phyloP scores from a whole-genome alignment of 2,797 vertebrate genomes.

The Rhincodon typus region DNA sequence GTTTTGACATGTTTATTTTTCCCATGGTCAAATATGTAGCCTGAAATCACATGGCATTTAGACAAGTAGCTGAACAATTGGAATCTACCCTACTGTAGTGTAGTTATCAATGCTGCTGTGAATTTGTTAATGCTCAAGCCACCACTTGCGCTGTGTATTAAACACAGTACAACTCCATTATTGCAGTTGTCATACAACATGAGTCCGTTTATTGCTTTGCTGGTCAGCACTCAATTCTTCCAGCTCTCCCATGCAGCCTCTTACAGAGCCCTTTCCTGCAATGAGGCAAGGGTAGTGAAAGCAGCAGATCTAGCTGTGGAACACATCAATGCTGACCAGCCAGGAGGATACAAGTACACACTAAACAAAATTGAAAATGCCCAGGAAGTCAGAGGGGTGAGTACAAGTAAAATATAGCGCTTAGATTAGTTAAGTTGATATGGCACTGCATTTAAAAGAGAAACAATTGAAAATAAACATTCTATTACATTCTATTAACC shows the following conservation, averaged over 20 bases:
- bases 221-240: background rate
- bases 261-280: slow-evolving; percentile 22
- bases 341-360: slow-evolving; percentile 1
- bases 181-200: background rate
- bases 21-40: background rate
- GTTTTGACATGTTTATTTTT: slow-evolving; percentile 28
- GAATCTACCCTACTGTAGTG: background rate
- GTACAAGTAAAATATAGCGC: background rate
- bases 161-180: background rate
- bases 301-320: background rate
- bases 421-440: background rate
- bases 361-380: slow-evolving; percentile 32
- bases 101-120: background rate
- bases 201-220: background rate
- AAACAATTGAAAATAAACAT: background rate
- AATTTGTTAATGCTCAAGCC: background rate
- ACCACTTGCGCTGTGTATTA: background rate
- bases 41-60: background rate
- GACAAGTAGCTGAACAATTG: background rate
- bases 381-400: slow-evolving; percentile 1
- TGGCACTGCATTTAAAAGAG: background rate
- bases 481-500: background rate
- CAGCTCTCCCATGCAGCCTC: background rate
- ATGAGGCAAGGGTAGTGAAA: background rate
- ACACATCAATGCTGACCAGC: slow-evolving; percentile 10